Evolutionary conservation across 1,140 invertebrate species (phyloP).

Genomic region (Triops longicaudatus): DNA sequence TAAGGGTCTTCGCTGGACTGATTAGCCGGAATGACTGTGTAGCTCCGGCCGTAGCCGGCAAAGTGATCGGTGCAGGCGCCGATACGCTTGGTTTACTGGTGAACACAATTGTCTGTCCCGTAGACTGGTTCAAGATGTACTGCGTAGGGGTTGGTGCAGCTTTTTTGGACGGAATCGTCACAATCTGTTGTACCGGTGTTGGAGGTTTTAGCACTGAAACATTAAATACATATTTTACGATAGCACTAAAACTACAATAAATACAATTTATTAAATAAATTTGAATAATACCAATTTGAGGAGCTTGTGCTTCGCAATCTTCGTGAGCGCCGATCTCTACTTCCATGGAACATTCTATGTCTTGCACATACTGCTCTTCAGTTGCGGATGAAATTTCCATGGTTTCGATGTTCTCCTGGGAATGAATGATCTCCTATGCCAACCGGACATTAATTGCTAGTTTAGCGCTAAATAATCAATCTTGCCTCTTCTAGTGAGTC

Average conservation of each 20-base stretch:
- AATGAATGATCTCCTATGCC: not conserved
- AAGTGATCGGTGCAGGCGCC: not conserved
- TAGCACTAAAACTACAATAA: not conserved
- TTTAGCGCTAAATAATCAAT: not conserved
- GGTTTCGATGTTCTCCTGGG: not conserved
- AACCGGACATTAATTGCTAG: not conserved
- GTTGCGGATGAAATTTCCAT: not conserved
- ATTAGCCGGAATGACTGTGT: conserved; percentile 22
- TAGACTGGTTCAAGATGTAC: not conserved
- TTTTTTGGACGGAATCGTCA: not conserved
- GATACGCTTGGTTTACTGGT: conserved; percentile 6
- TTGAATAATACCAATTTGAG: not conserved
- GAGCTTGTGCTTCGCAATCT: not conserved
- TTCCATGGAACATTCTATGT: not conserved
- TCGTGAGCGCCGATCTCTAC: not conserved
- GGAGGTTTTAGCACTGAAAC: not conserved
- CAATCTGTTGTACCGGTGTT: not conserved
- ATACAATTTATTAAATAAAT: not conserved
- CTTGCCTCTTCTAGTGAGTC: conserved; percentile 20
- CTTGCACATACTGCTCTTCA: not conserved
- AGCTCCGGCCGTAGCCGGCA: not conserved
- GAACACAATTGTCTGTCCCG: not conserved
- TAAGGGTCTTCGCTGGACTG: conserved; percentile 56
- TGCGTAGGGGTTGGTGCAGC: not conserved
- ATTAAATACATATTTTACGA: too few relatives aligned